These are phyloP conservation scores for Lathamus discolor DNA, from an alignment of 2,113 vertebrate species.

Conservation along the genomic window DNA sequence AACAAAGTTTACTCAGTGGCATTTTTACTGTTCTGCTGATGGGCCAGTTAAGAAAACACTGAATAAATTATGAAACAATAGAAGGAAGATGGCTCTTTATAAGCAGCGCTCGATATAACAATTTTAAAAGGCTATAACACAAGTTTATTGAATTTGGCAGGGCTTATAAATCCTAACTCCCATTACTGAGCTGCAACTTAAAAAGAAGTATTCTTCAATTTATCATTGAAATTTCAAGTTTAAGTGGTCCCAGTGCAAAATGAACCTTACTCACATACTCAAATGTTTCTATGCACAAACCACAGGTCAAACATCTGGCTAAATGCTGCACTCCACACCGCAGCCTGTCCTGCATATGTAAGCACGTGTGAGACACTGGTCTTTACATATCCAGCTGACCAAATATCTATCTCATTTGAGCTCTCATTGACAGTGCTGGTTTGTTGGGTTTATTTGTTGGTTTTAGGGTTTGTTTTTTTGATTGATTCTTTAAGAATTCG, in stretches of 20 bases:
- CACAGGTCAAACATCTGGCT: background rate
- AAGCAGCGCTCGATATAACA: constrained; percentile 47
- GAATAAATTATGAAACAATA: constrained; percentile 68
- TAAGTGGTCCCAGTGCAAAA: constrained; percentile 22
- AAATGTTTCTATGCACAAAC: background rate
- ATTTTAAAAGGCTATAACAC: constrained; percentile 59
- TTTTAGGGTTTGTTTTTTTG: background rate
- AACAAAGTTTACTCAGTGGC: constrained; percentile 63
- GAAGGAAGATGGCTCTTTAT: constrained; percentile 21
- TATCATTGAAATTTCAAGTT: constrained; percentile 29
- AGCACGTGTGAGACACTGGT: background rate
- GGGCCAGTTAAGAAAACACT: constrained; percentile 56
- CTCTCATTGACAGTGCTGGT: background rate
- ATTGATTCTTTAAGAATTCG: background rate
- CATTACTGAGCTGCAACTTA: constrained; percentile 9
- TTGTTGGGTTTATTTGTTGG: background rate
- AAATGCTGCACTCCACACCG: background rate
- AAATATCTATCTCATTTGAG: background rate
- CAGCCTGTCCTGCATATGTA: background rate
- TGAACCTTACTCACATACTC: background rate
- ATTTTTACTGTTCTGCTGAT: constrained; percentile 60
- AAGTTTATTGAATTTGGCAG: constrained; percentile 66
- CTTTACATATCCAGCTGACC: background rate
- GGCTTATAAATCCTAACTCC: constrained; percentile 56
- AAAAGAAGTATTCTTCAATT: constrained; percentile 5